phyloP scores from a whole-genome alignment of 2,888 invertebrate genomes.

The Uloborus plumipes region DNA sequence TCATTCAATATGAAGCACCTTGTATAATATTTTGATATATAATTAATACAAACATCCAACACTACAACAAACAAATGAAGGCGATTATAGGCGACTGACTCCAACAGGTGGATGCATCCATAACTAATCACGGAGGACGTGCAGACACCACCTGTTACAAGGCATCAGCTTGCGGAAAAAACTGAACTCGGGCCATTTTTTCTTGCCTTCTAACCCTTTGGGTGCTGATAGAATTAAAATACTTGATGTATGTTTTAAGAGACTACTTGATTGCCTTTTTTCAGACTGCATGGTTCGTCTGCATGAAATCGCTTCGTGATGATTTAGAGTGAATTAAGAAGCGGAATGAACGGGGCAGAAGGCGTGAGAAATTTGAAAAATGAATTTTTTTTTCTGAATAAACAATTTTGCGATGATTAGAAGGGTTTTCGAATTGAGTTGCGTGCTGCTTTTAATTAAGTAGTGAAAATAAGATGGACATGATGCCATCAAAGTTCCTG shows the following conservation, averaged over 20 bases:
- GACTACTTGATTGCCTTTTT: neutral
- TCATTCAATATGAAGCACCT: no score
- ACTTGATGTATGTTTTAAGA: neutral
- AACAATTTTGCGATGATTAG: no score
- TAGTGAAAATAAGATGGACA: no score
- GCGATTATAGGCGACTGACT: neutral
- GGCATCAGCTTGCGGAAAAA: no score
- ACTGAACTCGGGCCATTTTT: neutral
- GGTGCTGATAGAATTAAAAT: neutral
- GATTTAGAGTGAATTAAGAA: constrained; percentile 4
- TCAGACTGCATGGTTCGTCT: neutral
- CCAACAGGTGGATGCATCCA: constrained; percentile 26
- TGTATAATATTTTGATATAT: no score
- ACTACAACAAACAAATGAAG: no score
- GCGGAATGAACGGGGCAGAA: neutral
- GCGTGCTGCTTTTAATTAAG: no score
- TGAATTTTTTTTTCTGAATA: no score
- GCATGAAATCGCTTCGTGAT: constrained; percentile 11
- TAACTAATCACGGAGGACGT: constrained; percentile 44
- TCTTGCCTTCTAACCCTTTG: constrained; percentile 13
- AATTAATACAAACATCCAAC: no score
- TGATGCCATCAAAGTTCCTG: no score
- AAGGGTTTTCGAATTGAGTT: no score
- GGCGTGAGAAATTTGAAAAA: constrained; percentile 2
- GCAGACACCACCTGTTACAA: constrained; percentile 44